phyloP scores from a whole-genome alignment of 2,797 vertebrate species.

The Sebastes alutus region DNA sequence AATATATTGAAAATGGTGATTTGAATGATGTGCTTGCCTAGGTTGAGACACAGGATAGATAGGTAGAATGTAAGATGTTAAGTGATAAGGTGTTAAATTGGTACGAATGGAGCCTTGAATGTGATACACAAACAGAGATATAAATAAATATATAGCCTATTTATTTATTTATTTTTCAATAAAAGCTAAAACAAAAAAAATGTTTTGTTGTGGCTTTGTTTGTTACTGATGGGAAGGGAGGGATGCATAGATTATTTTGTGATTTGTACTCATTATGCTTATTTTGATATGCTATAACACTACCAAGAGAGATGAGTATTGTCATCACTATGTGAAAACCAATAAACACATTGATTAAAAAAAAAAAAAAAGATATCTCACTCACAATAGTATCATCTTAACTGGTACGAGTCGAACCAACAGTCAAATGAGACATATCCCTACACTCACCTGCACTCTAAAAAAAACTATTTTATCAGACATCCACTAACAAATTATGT shows the following conservation, averaged over 20 bases:
- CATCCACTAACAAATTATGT: neutral
- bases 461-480: neutral
- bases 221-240: neutral
- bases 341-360: no score
- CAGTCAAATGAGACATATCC: no score
- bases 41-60: neutral
- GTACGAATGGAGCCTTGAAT: no score
- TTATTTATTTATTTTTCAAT: no score
- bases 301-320: neutral
- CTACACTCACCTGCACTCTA: no score
- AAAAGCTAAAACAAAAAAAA: rapidly evolving
- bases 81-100: no score
- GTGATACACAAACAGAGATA: no score
- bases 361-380: neutral
- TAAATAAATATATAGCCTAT: no score
- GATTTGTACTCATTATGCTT: neutral
- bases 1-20: neutral
- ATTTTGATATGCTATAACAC: neutral
- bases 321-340: no score
- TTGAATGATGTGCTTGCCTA: neutral
- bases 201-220: neutral
- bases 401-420: no score
- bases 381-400: rapidly evolving
- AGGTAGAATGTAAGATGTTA: neutral
- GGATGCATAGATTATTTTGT: neutral